Base-by-base conservation (phyloP, 92 coral and sea anemone species). In the Nematostella vectensis region DNA sequence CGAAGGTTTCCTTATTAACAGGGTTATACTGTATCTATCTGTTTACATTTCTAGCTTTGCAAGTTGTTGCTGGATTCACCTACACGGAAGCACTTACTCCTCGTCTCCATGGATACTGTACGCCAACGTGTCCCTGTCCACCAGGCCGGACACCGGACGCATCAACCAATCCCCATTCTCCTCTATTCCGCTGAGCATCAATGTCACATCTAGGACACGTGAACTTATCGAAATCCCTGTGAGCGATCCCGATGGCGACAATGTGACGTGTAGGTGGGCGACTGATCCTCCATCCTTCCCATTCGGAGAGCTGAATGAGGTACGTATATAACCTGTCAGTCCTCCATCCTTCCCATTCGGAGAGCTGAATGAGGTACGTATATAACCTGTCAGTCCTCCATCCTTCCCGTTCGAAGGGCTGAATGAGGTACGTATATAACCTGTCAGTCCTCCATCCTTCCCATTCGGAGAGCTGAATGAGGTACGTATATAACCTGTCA, bases 131-230 rank as follows among this genome's bases (percentile, higher is more conserved):
- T 8, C 8, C 15, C 42, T 36, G 15, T 36, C 42, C 8, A 36
- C 42, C 8, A 36, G 42, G 15, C 9, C 42, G 15, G 42, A 36
- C 15, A 36, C 42, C 8, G 42, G 42, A 15, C 42, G 42, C 42
- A 36, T 36, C 8, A 57, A 57, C 62, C 38, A 47, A 2, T 57
- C 62, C 10, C 62, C 62, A 57, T 47, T 57, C 50, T 57, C 62
- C 15, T 11, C 3, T 8, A 20, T 20, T 0, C 49, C 62, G 23
- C 62, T 39, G 2, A 39, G 29, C 50, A 15, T 57, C 48, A 21
- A 27, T 12, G 17, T 57, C n/a, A 13, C n/a, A 8, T 21, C 3
- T 20, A 49, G 62, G 12, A 31, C 0, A 22, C 62, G 29, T 31
- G 20, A 26, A 27, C 27, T 36, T 22, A 57, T 57, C 26, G 4